Percentiles rank a stretch among this genome's conserved stretches.
phyloP scores from a whole-genome alignment of 2,888 invertebrate genomes.

The Phyllotreta striolata region DNA sequence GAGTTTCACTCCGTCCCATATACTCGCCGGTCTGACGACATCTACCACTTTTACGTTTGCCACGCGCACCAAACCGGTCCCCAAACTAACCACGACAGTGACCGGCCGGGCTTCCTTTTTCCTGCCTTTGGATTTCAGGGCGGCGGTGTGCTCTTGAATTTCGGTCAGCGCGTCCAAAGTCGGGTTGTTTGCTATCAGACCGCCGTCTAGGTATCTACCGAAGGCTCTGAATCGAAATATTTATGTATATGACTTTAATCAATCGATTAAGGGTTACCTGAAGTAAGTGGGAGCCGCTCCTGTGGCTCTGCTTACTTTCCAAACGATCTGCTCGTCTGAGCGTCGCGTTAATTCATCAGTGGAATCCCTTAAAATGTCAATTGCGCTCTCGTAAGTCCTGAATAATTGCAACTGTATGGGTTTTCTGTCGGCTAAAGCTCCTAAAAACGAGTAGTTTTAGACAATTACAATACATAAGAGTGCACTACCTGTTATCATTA shows the following conservation, averaged over 20 bases:
- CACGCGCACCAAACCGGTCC: constrained; percentile 77
- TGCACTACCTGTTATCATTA: constrained; percentile 77
- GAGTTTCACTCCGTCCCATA: constrained; percentile 81
- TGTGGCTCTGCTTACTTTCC: constrained; percentile 93
- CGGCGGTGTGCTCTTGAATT: constrained; percentile 87
- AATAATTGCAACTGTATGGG: constrained; percentile 95
- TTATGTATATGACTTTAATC: constrained; percentile 43
- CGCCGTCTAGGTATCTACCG: constrained; percentile 87
- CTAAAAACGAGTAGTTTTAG: background rate
- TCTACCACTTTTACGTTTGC: constrained; percentile 80
- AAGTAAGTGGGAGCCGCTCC: constrained; percentile 99
- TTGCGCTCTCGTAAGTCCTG: constrained; percentile 81
- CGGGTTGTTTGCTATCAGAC: constrained; percentile 96
- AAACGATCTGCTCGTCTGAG: constrained; percentile 78
- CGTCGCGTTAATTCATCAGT: constrained; percentile 65
- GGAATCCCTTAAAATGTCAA: constrained; percentile 69
- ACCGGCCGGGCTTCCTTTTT: constrained; percentile 71
- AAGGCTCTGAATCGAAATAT: constrained; percentile 64
- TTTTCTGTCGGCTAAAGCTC: constrained; percentile 87
- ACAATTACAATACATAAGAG: too few relatives aligned
- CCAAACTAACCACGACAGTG: constrained; percentile 80
- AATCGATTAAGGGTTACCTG: constrained; percentile 60
- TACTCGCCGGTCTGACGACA: constrained; percentile 85
- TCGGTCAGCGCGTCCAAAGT: constrained; percentile 95
- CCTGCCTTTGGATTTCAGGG: constrained; percentile 75